Base-by-base conservation (phyloP, 2,797 vertebrate genomes). In the Urosaurus nigricauda region DNA sequence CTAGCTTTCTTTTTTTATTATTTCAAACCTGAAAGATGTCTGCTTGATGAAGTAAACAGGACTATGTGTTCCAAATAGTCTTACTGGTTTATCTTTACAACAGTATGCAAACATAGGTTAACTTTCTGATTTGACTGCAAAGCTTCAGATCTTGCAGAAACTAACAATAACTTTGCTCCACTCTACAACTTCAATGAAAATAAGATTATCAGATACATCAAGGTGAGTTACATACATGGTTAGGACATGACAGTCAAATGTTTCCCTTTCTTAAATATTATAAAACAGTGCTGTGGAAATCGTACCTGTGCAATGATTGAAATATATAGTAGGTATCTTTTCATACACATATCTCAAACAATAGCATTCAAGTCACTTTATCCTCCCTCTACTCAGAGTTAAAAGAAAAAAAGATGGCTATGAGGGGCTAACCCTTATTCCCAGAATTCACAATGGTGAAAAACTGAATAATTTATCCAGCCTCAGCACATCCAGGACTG, bases 21-120 rank as follows among this genome's bases (percentile, higher is more conserved):
- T 79, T 79, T 84, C 43, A 79, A 88, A 84, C 17, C 29, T n/a
- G 7, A 70, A 84, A 70, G 35, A 16, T 71, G 16, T n/a, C 19
- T 74, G 79, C 29, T 65, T 71, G 83, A 80, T 85, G 68, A 88
- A 79, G 70, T 71, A 88, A 84, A 88, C 37, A 32, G 51, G 26
- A 7, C 77, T 78, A 77, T 32, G 65, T 12, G 8, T 32, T 32
- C 51, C 65, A 63, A 83, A 83, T 56, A 89, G 37, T 71, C 70
- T 32, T 53, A 74, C 24, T 51, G 53, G 47, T 40, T 26, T 24
- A 73, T 40, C 53, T 47, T 43, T 43, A 85, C 43, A 65, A 35
- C 29, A 78, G 32, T 86, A 83, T 63, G 58, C 13, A n/a, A 65
- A 77, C 58, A 65, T 26, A 21, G 24, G 2, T 43, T 68, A 71